A percentile compares a stretch with the other conserved stretches of the same genome.
Conservation (phyloP, 2,113 vertebrate genomes). For the Ammodytes marinus region DNA sequence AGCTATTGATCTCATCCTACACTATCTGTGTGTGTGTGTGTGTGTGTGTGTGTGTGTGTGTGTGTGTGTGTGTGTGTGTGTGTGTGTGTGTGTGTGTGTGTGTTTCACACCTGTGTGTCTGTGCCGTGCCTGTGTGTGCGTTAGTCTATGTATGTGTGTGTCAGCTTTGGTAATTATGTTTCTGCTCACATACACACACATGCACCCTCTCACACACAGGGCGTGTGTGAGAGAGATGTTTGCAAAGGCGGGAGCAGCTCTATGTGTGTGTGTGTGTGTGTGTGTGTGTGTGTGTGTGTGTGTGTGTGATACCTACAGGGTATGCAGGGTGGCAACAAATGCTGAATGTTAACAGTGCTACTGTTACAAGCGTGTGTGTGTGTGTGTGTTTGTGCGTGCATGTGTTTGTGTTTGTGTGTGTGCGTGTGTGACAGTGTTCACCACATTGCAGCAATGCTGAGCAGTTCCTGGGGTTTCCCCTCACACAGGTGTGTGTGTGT, state of each 20-base stretch:
- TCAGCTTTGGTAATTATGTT: slow-evolving; percentile 51
- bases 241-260: slow-evolving; percentile 4
- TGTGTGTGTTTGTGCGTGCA: slow-evolving; percentile 22
- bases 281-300: background rate
- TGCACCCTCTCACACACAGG: background rate
- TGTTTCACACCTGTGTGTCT: background rate
- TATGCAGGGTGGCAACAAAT: slow-evolving; percentile 42
- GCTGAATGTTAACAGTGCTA: slow-evolving; percentile 41
- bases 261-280: slow-evolving; percentile 7
- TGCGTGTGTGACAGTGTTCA: slow-evolving; percentile 13
- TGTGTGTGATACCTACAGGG: slow-evolving; percentile 41
- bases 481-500: slow-evolving; percentile 56
- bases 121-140: too few species aligned
- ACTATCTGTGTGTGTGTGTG: slow-evolving; percentile 27
- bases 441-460: slow-evolving; percentile 68
- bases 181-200: slow-evolving; percentile 33
- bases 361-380: background rate
- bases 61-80: slow-evolving; percentile 7
- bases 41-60: slow-evolving; percentile 12
- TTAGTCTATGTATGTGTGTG: slow-evolving; percentile 7
- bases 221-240: slow-evolving; percentile 26
- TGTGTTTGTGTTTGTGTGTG: slow-evolving; percentile 4
- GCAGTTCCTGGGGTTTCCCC: slow-evolving; percentile 73
- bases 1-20: slow-evolving; percentile 70
- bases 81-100: slow-evolving; percentile 7